Evolutionary conservation across 2,797 vertebrate genomes (phyloP), one percentile per base, ranked within the genome.

Genomic region (Urosaurus nigricauda): DNA sequence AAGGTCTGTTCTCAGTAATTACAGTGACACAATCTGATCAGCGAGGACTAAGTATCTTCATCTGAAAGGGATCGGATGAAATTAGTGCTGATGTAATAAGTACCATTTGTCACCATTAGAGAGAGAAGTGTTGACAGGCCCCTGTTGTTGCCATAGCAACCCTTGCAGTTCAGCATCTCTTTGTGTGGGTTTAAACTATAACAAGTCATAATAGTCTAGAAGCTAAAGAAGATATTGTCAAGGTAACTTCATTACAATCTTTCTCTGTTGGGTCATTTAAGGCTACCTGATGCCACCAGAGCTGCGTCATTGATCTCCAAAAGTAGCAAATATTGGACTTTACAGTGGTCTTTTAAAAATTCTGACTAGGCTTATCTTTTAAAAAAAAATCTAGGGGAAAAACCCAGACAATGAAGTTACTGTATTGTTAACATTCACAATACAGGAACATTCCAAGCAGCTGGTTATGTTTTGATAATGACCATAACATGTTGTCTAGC

Each of bases 51-150:
- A 98, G 97, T 97, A 98, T 98, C 98, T 98, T 98, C 97, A 98
- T 98, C 97, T 97, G 97, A 98, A 97, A 97, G 96, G 97, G 97
- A 98, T 98, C 95, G 87, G 95, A 97, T 97, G 97, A 97, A 98
- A 98, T 98, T 98, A 98, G 98, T 97, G 96, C 97, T 98, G 98
- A 98, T 98, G 98, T 98, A 98, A 98, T 98, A 98, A 98, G 98
- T 97, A 97, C 97, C 97, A 98, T 99, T 98, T 98, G 98, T 99
- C 98, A 98, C 98, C 95, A 97, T 98, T 98, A 98, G 96, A 97
- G 93, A 97, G 94, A 94, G 97, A 98, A 97, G 97, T 98, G 98
- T 97, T 98, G 98, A 98, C 98, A 98, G 97, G 97, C 87, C 95
- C 90, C 96, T 93, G 94, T 92, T 71, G 97, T 98, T 97, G 97